Percentiles rank a stretch among this genome's conserved stretches.
These are phyloP conservation scores for Gymnogyps californianus DNA, from an alignment of 2,113 vertebrate species.

Conservation along the genomic window DNA sequence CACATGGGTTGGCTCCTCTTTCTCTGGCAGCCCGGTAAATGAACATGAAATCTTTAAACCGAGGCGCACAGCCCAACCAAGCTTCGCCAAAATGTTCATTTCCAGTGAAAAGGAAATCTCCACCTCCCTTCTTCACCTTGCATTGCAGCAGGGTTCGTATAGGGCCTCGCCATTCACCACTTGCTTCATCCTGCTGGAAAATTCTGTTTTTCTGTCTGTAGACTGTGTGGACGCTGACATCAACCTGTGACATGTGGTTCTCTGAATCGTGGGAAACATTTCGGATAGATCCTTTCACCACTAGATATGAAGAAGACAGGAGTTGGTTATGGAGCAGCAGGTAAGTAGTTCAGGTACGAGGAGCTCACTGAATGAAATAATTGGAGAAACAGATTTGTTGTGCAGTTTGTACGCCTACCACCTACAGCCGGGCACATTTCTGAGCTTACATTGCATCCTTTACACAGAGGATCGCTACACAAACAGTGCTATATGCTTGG, in stretches of 20 bases:
- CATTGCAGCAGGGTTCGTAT: constrained; percentile 74
- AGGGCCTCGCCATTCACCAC: constrained; percentile 65
- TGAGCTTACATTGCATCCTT: neutral
- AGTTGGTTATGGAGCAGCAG: neutral
- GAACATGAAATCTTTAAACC: constrained; percentile 77
- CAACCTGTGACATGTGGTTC: constrained; percentile 68
- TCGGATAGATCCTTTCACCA: constrained; percentile 78
- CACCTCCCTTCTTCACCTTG: constrained; percentile 74
- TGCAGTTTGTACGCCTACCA: neutral
- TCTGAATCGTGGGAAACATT: constrained; percentile 67
- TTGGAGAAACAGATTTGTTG: neutral
- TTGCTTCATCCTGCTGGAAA: constrained; percentile 63
- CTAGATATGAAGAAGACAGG: constrained; percentile 52
- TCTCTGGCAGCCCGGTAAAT: constrained; percentile 71
- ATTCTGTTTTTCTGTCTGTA: constrained; percentile 77
- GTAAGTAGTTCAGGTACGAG: neutral
- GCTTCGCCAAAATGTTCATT: constrained; percentile 83
- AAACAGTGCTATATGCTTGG: neutral
- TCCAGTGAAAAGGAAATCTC: constrained; percentile 84
- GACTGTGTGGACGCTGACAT: constrained; percentile 60
- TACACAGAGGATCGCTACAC: neutral
- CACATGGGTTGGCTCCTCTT: constrained; percentile 72
- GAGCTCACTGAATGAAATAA: neutral
- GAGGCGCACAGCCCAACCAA: constrained; percentile 84
- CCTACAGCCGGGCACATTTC: neutral